Base-by-base conservation (phyloP, 2,113 vertebrate species). In the Notarius lentiginosus region DNA sequence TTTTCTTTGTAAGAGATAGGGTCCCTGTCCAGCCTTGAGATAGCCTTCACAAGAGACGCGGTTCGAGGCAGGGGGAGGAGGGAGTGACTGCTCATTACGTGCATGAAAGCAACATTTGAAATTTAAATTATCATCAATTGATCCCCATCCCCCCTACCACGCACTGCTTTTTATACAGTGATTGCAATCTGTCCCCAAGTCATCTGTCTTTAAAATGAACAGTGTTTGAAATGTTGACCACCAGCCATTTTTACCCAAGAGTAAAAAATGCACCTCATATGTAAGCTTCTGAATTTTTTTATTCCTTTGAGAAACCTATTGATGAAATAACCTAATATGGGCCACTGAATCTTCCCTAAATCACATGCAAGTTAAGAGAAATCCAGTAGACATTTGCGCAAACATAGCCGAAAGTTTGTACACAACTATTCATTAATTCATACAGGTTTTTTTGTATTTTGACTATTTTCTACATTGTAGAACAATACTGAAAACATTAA, bases 1-100 rank as follows among this genome's bases (percentile, higher is more conserved):
- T 72, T 85, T 63, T 84, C 90, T 90, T 84, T 91, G 91, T 90
- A 87, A 82, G 84, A 91, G 91, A 88, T 61, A 73, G 84, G 70
- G 51, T 79, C 87, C 87, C 72, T 51, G 4, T 88, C 83, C 68
- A 60, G 84, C 41, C 53, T 84, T 80, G 86, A 80, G 84, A 84
- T 88, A 53, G 22, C 15, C 72, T 61, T 87, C 79, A 88, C 34
- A 90, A 83, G 70, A 87, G 79, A 14, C 63, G 56, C 86, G 61
- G 75, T 79, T 60, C n/a, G 66, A 84, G 56, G 81, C 55, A 27
- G 15, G 53, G 51, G 12, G 8, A 61, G 17, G 34, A 1, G 53
- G 7, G 60, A 49, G 9, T 34, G 75, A 86, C 61, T 83, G 85
- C 84, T 88, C 61, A 77, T 51, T 70, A 56, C 51, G 61, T 84